Conservation (phyloP, 2,113 vertebrate genomes). For the Sakesphorus luctuosus region DNA sequence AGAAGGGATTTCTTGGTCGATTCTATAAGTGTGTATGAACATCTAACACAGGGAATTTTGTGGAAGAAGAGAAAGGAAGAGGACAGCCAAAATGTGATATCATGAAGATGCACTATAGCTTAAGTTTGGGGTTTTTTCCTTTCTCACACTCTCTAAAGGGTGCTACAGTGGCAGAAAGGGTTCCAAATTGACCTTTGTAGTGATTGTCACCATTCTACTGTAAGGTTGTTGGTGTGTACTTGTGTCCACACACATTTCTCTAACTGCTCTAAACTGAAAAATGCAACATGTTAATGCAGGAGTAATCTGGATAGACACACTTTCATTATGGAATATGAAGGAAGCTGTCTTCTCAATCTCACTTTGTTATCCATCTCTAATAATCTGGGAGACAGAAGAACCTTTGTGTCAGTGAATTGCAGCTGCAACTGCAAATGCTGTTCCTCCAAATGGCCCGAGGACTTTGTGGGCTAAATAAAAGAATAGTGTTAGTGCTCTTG, state of each 20-base stretch:
- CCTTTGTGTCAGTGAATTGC: neutral
- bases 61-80: neutral
- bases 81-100: neutral
- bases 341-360: neutral
- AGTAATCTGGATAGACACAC: neutral
- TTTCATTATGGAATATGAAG: neutral
- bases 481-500: neutral
- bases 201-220: neutral
- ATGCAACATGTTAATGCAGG: neutral
- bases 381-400: neutral
- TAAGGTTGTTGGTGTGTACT: neutral
- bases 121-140: neutral
- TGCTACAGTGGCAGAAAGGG: neutral
- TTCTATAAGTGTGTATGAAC: neutral
- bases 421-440: neutral
- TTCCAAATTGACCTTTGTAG: neutral
- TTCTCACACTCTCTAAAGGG: neutral
- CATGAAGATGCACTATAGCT: neutral
- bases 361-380: neutral
- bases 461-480: neutral
- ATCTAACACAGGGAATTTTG: neutral
- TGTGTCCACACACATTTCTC: accelerated
- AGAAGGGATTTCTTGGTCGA: neutral
- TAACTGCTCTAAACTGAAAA: neutral
- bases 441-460: neutral